A percentile compares a stretch with the other conserved stretches of the same genome.
phyloP scores from a whole-genome alignment of 1,140 invertebrate species.

The Macrobrachium rosenbergii region DNA sequence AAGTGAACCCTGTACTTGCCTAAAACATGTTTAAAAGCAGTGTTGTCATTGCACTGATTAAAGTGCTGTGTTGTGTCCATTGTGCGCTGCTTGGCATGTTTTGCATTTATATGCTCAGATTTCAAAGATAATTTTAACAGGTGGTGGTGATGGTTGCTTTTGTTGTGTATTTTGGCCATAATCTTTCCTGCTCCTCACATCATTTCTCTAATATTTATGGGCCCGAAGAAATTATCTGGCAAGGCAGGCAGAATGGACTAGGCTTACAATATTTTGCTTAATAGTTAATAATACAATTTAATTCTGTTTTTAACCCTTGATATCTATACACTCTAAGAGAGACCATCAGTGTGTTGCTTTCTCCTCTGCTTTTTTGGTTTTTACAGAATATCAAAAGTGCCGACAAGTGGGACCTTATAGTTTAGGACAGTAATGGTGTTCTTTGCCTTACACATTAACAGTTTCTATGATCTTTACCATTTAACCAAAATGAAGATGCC shows the following conservation, averaged over 20 bases:
- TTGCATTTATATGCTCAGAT: constrained; percentile 17
- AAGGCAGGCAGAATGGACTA: constrained; percentile 64
- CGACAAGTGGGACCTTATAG: no score
- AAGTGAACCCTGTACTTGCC: no score
- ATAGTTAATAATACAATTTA: not conserved
- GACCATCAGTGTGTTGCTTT: not conserved
- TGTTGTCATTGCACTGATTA: not conserved
- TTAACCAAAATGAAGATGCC: no score
- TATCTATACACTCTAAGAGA: not conserved
- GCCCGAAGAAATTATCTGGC: constrained; percentile 23
- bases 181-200: constrained; percentile 23
- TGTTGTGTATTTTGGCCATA: constrained; percentile 15
- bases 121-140: constrained; percentile 15
- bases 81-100: constrained; percentile 35
- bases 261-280: constrained; percentile 46
- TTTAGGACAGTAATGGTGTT: no score
- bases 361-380: not conserved
- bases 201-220: constrained; percentile 13
- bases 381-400: not conserved
- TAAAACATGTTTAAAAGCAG: no score
- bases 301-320: not conserved
- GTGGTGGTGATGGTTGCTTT: constrained; percentile 46
- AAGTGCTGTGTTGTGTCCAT: constrained; percentile 10
- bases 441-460: no score
- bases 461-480: no score